These are phyloP conservation scores for Scaeva pyrastri DNA, from an alignment of 2,888 invertebrate genomes.

Conservation along the genomic window DNA sequence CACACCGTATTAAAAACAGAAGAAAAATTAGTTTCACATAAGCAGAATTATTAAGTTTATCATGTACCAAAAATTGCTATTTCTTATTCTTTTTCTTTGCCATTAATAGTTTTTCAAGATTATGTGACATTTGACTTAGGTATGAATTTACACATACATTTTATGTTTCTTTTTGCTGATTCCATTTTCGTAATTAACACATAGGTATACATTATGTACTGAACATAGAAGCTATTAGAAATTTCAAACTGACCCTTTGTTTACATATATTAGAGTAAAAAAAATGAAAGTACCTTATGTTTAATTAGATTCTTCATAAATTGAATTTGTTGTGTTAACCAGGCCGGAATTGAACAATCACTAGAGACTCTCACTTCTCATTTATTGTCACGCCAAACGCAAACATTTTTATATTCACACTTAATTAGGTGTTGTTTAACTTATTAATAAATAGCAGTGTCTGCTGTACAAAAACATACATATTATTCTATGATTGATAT, in stretches of 20 bases:
- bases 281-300: slow-evolving; percentile 39
- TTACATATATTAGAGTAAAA: neutral
- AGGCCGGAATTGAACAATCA: slow-evolving; percentile 29
- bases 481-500: slow-evolving; percentile 21
- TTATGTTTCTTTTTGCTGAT: too few species aligned
- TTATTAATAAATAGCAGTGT: slow-evolving; percentile 11
- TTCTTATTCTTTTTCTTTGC: too few species aligned
- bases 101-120: too few species aligned
- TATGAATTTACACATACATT: too few species aligned
- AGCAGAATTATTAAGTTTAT: too few species aligned
- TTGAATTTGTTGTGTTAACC: slow-evolving; percentile 2
- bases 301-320: slow-evolving; percentile 2
- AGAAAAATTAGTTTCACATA: too few species aligned
- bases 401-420: slow-evolving; percentile 19
- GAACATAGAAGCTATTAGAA: too few species aligned
- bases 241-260: neutral
- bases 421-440: slow-evolving; percentile 24
- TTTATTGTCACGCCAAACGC: slow-evolving; percentile 23
- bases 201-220: too few species aligned
- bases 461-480: neutral
- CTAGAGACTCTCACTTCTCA: slow-evolving; percentile 20
- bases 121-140: too few species aligned
- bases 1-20: too few species aligned
- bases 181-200: too few species aligned
- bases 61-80: too few species aligned